Evolutionary conservation across 2,113 vertebrate species (phyloP).

Genomic region (Halichoerus grypus): DNA sequence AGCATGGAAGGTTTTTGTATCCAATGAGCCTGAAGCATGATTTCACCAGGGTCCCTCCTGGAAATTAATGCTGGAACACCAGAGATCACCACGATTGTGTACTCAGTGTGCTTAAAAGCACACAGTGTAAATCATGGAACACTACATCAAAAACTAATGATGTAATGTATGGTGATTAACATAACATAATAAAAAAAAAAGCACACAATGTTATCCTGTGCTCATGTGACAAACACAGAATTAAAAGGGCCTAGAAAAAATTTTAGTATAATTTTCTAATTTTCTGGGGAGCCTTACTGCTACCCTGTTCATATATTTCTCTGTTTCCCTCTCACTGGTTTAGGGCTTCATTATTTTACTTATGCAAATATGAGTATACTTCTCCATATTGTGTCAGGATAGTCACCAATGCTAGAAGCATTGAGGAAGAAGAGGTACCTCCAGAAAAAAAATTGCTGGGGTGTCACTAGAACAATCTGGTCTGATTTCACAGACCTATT

Average conservation of each 20-base stretch:
- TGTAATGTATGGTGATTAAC: too few species aligned
- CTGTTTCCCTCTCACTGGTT: rapidly evolving
- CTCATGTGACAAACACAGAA: background rate
- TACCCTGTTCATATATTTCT: background rate
- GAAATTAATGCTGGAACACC: background rate
- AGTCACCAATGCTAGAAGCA: background rate
- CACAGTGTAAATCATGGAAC: background rate
- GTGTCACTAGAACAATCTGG: background rate
- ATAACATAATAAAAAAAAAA: background rate
- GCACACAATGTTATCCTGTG: constrained; percentile 50
- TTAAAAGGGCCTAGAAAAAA: background rate
- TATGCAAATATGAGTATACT: background rate
- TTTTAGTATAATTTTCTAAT: constrained; percentile 40
- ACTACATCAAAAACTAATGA: too few species aligned
- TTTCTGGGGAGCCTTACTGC: background rate
- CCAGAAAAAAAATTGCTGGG: background rate
- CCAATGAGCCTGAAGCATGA: background rate
- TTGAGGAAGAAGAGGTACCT: background rate
- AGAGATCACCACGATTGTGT: background rate
- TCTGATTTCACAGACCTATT: background rate
- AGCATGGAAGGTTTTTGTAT: background rate
- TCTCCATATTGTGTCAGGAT: background rate
- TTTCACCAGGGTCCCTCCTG: background rate
- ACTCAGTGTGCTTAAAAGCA: constrained; percentile 42
- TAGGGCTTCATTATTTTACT: constrained; percentile 8